A percentile compares a stretch with the other conserved stretches of the same genome.
Evolutionary conservation across 2,797 vertebrate genomes (phyloP).

Genomic region (Smutsia temminckii): DNA sequence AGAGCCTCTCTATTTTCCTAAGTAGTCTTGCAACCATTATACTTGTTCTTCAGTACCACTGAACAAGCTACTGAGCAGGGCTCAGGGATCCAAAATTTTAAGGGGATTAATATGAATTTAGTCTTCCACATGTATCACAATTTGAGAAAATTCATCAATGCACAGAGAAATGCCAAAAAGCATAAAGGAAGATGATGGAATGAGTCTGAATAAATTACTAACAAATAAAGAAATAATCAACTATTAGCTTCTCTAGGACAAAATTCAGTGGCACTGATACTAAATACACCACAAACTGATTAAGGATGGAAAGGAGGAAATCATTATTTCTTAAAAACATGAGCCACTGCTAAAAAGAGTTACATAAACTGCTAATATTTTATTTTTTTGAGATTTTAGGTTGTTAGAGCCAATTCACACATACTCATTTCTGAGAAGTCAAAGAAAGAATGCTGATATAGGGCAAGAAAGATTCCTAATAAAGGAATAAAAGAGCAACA

Average conservation of each 20-base stretch:
- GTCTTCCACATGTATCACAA: not conserved
- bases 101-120: conserved; percentile 33
- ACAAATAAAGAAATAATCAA: not conserved
- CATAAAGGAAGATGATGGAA: not conserved
- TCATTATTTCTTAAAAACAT: not conserved
- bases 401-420: not conserved
- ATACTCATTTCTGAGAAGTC: not conserved
- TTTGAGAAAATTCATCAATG: not conserved
- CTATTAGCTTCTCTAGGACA: not conserved
- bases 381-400: not conserved
- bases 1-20: not conserved
- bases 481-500: conserved; percentile 50
- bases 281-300: not conserved
- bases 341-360: not conserved
- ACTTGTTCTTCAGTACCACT: not conserved
- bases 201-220: conserved; percentile 17
- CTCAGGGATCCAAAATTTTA: conserved; percentile 26
- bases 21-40: not conserved
- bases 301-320: not conserved
- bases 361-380: not conserved
- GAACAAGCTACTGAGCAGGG: not conserved
- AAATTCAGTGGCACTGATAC: not conserved
- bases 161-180: conserved; percentile 21
- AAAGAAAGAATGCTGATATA: conserved; percentile 31
- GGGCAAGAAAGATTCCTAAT: conserved; percentile 56